Percentiles rank a stretch among this genome's conserved stretches.
phyloP scores from a whole-genome alignment of 2,888 invertebrate genomes.

The Fabriciana adippe region DNA sequence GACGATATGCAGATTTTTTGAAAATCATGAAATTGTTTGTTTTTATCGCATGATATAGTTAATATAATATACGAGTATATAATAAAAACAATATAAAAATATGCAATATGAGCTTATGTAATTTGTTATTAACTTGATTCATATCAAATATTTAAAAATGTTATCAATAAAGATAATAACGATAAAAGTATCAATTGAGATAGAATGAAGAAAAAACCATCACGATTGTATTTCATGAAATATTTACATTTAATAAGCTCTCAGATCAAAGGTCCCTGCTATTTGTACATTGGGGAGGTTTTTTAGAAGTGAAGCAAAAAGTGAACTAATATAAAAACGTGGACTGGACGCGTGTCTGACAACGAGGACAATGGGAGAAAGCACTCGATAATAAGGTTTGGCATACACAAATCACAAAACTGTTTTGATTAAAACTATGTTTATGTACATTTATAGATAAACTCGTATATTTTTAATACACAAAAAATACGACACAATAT shows the following conservation, averaged over 20 bases:
- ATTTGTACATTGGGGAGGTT: constrained; percentile 77
- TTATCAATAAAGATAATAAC: constrained; percentile 16
- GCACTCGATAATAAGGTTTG: constrained; percentile 30
- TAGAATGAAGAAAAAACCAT: constrained; percentile 42
- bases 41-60: constrained; percentile 1
- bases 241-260: constrained; percentile 81
- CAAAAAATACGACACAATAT: not conserved
- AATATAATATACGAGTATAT: too few relatives aligned
- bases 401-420: constrained; percentile 8
- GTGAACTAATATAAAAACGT: constrained; percentile 51
- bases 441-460: not conserved
- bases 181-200: constrained; percentile 37
- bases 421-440: constrained; percentile 1
- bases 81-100: too few relatives aligned
- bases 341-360: constrained; percentile 60
- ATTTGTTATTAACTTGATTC: too few relatives aligned
- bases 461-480: not conserved
- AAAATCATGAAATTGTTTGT: not conserved
- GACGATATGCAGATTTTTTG: constrained; percentile 7
- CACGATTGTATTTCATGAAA: constrained; percentile 68
- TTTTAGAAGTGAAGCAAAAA: constrained; percentile 52
- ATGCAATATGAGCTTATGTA: too few relatives aligned
- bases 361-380: constrained; percentile 44
- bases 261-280: constrained; percentile 79
- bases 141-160: not conserved